Base-by-base conservation (phyloP, 2,888 invertebrate species). In the Drosophila tanythrix region DNA sequence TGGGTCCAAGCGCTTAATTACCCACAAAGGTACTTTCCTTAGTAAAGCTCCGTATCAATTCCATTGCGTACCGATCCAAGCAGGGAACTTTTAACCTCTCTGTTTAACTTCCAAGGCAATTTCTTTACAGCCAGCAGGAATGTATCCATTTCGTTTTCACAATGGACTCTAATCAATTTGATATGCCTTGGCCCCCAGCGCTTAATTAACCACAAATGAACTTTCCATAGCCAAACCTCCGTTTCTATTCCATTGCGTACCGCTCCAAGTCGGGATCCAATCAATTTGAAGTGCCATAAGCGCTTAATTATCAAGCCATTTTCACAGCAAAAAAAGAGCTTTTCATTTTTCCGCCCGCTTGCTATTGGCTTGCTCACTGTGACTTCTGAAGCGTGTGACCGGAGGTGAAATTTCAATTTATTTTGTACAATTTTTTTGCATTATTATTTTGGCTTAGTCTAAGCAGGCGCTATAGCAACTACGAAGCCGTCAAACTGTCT, bases 381-480 rank as follows among this genome's bases (percentile, higher is more conserved):
- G 70, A 82, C 84, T 86, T 74, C 70, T 87, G 80, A 75, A 83
- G 83, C 87, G 85, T 88, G 79, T 88, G 87, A 88, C 87, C 88
- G 88, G 88, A 87, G 88, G 87, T 87, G 87, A 87, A 87, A 87
- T 83, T 83, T 81, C 74, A 75, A 46, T 46, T 46, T 46, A 46
- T 46, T 46, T 46, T 25, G 15, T 21, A 8, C 15, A 15, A 4
- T 25, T 46, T 46, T 80, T 88, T 83, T 75, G 74, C 46, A 46
- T 25, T 46, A 75, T 77, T 76, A 83, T 84, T 81, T 67, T 51
- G 62, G 60, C 62, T 73, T 76, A 70, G 70, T 66, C 65, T 61
- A 46, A 51, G 63, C 59, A 50, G 59, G 27, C 13, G 64, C 60
- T 60, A 40, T 52, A 25, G 53, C 27, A 21, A 35, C 52, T 33